These are phyloP conservation scores for Entomobrya multifasciata DNA, from an alignment of 2,888 invertebrate species.

Conservation along the genomic window DNA sequence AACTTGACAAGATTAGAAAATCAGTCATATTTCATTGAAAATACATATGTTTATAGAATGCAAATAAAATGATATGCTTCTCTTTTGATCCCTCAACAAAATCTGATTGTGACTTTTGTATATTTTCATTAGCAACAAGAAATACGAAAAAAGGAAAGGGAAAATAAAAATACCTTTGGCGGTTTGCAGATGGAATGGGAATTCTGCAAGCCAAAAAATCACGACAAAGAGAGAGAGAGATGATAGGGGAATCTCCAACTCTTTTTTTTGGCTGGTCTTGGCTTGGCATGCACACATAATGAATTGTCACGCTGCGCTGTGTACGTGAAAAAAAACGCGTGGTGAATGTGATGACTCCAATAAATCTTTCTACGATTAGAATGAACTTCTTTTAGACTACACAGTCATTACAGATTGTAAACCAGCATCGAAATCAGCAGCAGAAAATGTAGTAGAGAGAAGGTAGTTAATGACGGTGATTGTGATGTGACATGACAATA, in stretches of 20 bases:
- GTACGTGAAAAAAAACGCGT: background rate
- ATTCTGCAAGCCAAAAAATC: conserved; percentile 52
- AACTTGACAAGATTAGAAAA: conserved; percentile 53
- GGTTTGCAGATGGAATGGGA: background rate
- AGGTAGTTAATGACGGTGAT: conserved; percentile 12
- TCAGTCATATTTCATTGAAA: conserved; percentile 17
- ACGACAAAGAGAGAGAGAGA: conserved; percentile 48
- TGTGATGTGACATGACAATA: conserved; percentile 54
- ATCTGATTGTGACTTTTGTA: too few species aligned
- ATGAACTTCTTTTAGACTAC: too few species aligned
- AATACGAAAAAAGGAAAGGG: conserved; percentile 37
- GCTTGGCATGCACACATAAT: conserved; percentile 47
- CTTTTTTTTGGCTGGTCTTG: too few species aligned
- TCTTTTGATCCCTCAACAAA: conserved; percentile 19
- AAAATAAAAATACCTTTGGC: conserved; percentile 36
- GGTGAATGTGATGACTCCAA: conserved; percentile 55
- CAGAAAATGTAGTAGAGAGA: too few species aligned
- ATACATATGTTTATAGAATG: background rate
- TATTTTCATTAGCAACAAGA: background rate
- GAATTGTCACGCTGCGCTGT: conserved; percentile 61
- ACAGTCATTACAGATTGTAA: conserved; percentile 3
- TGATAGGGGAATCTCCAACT: conserved; percentile 4
- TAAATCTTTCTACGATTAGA: conserved; percentile 50
- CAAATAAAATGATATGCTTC: background rate
- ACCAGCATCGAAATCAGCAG: background rate